Percentiles rank a stretch among this genome's conserved stretches.
Evolutionary conservation across 2,888 invertebrate species (phyloP).

Genomic region (Oligia latruncula): DNA sequence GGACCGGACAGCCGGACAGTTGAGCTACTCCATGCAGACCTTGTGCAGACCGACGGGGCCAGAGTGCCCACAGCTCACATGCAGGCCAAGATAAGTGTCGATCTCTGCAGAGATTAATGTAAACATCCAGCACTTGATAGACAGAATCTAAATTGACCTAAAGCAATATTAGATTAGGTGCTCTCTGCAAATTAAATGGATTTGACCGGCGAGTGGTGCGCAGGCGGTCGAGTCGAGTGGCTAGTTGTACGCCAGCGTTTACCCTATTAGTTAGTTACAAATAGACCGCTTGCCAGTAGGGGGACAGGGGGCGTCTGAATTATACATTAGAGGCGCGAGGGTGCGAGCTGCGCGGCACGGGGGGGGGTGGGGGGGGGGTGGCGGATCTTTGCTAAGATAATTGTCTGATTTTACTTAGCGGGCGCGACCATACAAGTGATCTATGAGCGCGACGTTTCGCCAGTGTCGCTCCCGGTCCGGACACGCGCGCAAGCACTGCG

Average conservation of each 20-base stretch:
- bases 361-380: background rate
- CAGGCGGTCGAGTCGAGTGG: slow-evolving; percentile 18
- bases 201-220: slow-evolving; percentile 3
- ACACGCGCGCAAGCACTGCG: background rate
- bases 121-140: slow-evolving; percentile 20
- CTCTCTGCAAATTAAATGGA: slow-evolving; percentile 43
- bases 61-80: background rate
- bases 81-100: background rate
- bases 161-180: slow-evolving; percentile 36
- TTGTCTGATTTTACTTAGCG: slow-evolving; percentile 51
- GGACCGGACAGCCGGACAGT: background rate
- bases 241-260: slow-evolving; percentile 46
- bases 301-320: slow-evolving; percentile 40
- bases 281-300: slow-evolving; percentile 50
- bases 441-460: background rate
- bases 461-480: background rate
- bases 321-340: slow-evolving; percentile 56
- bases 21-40: background rate
- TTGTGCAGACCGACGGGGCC: background rate
- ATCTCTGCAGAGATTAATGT: slow-evolving; percentile 8
- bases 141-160: slow-evolving; percentile 41
- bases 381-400: slow-evolving; percentile 62
- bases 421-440: no score
- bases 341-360: slow-evolving; percentile 1
- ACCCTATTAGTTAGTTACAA: slow-evolving; percentile 55